Percentiles rank a stretch among this genome's conserved stretches.
Conservation (phyloP, 2,888 invertebrate genomes). For the Drosophila anomelani region DNA sequence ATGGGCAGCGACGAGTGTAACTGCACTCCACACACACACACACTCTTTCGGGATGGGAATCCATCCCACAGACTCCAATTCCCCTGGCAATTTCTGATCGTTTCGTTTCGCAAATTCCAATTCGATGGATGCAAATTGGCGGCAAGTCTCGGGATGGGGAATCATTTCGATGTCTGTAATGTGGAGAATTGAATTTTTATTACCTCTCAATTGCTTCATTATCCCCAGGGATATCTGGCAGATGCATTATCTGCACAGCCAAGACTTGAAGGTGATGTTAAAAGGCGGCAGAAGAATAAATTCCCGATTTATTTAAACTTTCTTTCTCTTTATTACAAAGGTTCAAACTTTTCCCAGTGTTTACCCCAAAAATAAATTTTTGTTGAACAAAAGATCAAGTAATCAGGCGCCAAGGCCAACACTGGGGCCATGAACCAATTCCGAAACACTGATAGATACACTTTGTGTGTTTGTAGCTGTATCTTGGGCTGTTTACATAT, state of each 20-base stretch:
- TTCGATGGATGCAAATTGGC: conserved; percentile 28
- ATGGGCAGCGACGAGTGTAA: conserved; percentile 40
- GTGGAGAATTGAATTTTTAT: conserved; percentile 24
- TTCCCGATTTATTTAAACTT: not conserved
- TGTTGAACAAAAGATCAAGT: conserved; percentile 10
- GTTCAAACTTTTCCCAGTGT: conserved; percentile 8
- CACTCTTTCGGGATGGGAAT: conserved; percentile 6
- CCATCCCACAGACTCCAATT: conserved; percentile 11
- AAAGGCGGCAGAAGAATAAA: not conserved
- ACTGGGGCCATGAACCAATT: conserved; percentile 67
- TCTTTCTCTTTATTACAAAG: not conserved
- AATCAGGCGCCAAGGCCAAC: conserved; percentile 46
- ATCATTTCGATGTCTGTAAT: conserved; percentile 1
- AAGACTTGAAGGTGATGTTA: not conserved
- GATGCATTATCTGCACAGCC: not conserved
- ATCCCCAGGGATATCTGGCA: not conserved
- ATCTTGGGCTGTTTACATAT: conserved; percentile 19
- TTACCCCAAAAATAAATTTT: not conserved
- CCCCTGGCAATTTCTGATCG: conserved; percentile 14
- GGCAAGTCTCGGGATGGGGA: not conserved
- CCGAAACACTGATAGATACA: conserved; percentile 28
- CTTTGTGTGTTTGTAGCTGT: not conserved
- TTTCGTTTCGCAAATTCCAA: conserved; percentile 25
- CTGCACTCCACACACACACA: conserved; percentile 19
- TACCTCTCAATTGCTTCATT: conserved; percentile 11